phyloP scores from a whole-genome alignment of 2,888 invertebrate species.

The Lithodes maja region DNA sequence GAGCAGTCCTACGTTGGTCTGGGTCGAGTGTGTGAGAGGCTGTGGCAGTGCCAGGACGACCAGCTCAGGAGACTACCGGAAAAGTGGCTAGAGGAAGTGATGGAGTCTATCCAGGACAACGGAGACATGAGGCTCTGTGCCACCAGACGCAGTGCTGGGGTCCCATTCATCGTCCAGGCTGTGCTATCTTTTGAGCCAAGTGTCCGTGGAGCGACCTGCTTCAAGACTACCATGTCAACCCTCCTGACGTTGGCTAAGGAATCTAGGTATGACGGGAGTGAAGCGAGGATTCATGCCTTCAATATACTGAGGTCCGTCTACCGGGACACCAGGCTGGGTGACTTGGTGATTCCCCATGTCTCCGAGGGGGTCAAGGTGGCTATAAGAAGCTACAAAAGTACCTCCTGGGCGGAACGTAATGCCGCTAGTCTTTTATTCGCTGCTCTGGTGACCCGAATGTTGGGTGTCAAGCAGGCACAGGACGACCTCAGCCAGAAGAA shows the following conservation, averaged over 20 bases:
- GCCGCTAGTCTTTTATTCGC: conserved; percentile 89
- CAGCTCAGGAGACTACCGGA: conserved; percentile 80
- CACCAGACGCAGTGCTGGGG: conserved; percentile 93
- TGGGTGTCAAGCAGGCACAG: conserved; percentile 84
- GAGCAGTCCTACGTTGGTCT: conserved; percentile 96
- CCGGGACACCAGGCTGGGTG: conserved; percentile 85
- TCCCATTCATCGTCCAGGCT: conserved; percentile 94
- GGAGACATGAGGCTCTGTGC: conserved; percentile 81
- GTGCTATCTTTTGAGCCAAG: conserved; percentile 84
- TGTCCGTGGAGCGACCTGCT: conserved; percentile 78
- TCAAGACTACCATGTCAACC: conserved; percentile 79
- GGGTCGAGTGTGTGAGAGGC: conserved; percentile 82
- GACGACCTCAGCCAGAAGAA: conserved; percentile 75
- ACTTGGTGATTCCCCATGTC: conserved; percentile 78
- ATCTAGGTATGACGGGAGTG: conserved; percentile 73
- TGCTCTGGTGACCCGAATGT: conserved; percentile 87
- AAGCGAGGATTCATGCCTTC: conserved; percentile 84
- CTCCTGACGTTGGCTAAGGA: conserved; percentile 77
- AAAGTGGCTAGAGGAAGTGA: conserved; percentile 80
- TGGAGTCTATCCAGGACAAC: conserved; percentile 78
- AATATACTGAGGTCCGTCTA: conserved; percentile 90
- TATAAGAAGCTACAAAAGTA: conserved; percentile 75
- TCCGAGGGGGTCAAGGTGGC: conserved; percentile 75
- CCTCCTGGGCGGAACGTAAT: conserved; percentile 79
- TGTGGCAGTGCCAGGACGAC: conserved; percentile 78